Conservation (phyloP, 1,140 invertebrate species). For the Psix sp. region DNA sequence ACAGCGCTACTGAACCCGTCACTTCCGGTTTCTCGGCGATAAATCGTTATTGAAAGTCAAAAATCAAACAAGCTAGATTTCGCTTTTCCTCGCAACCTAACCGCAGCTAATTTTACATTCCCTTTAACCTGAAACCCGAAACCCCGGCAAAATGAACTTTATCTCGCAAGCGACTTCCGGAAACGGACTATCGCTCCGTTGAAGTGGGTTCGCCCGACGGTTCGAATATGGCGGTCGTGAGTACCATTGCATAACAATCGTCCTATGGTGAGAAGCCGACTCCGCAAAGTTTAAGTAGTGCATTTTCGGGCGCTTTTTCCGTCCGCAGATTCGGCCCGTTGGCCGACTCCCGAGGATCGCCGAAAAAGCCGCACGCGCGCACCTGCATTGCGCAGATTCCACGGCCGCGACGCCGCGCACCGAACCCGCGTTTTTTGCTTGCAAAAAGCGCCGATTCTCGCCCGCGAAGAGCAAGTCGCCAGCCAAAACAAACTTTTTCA, state of each 20-base stretch:
- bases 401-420: background rate
- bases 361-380: constrained; percentile 19
- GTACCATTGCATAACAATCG: constrained; percentile 49
- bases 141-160: no score
- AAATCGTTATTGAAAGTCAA: no score
- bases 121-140: no score
- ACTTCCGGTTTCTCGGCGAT: no score
- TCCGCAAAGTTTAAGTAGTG: constrained; percentile 32
- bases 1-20: no score
- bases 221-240: constrained; percentile 40
- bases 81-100: no score
- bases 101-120: no score
- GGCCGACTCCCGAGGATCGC: background rate
- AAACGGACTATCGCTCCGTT: constrained; percentile 9
- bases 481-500: no score
- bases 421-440: background rate
- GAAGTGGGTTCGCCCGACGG: constrained; percentile 11
- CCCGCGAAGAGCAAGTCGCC: background rate
- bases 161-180: constrained; percentile 39
- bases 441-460: no score
- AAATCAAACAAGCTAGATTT: no score
- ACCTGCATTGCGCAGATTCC: background rate
- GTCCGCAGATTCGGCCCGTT: background rate
- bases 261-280: constrained; percentile 37
- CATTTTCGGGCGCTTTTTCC: background rate